Evolutionary conservation across 2,888 invertebrate genomes (phyloP).

Genomic region (Clistopyga incitator): DNA sequence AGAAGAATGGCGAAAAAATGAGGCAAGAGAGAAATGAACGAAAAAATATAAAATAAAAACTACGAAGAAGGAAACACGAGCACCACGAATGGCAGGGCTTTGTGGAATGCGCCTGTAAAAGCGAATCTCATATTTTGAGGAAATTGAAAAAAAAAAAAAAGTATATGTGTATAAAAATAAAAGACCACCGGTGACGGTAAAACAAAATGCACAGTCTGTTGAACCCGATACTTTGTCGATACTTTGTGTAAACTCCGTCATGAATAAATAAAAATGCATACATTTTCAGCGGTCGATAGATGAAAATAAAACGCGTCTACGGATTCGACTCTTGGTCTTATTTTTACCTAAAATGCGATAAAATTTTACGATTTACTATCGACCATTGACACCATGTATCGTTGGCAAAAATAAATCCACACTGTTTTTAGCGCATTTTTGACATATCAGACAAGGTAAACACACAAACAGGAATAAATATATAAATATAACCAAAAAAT

Average conservation of each 20-base stretch:
- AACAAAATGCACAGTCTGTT: constrained; percentile 8
- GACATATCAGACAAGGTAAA: too few relatives aligned
- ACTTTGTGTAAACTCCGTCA: too few relatives aligned
- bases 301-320: background rate
- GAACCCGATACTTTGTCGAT: constrained; percentile 22
- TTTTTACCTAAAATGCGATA: too few relatives aligned
- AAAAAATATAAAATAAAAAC: constrained; percentile 50
- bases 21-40: constrained; percentile 23
- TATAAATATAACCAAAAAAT: too few relatives aligned
- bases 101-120: constrained; percentile 6
- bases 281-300: too few relatives aligned
- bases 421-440: too few relatives aligned
- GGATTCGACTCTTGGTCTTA: too few relatives aligned
- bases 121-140: constrained; percentile 37
- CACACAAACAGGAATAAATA: background rate
- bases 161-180: too few relatives aligned
- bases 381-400: too few relatives aligned
- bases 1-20: constrained; percentile 47
- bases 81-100: constrained; percentile 21
- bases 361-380: too few relatives aligned
- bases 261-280: too few relatives aligned
- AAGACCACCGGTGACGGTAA: background rate
- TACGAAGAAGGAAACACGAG: constrained; percentile 44
- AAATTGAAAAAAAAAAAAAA: constrained; percentile 38
- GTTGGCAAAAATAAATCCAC: too few relatives aligned